Evolutionary conservation across 2,888 invertebrate genomes (phyloP).

Genomic region (Griposia aprilina): DNA sequence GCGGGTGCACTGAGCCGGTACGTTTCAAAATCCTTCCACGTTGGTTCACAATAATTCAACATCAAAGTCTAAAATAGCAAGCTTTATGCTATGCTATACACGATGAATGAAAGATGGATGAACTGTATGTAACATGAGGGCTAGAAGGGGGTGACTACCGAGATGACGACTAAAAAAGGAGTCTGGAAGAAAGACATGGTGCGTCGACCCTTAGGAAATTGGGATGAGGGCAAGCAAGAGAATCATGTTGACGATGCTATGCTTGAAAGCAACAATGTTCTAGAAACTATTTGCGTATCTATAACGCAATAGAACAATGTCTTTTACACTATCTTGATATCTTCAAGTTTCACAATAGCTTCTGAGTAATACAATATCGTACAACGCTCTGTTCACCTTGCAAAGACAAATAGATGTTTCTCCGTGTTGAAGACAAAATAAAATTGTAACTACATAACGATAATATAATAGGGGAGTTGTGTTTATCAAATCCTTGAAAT

Average conservation of each 20-base stretch:
- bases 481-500: constrained; percentile 50
- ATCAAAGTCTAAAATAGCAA: background rate
- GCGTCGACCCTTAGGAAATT: background rate
- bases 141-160: background rate
- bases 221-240: background rate
- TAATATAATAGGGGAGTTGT: constrained; percentile 13
- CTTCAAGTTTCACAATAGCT: constrained; percentile 42
- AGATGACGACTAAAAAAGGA: background rate
- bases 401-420: constrained; percentile 26
- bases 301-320: constrained; percentile 13
- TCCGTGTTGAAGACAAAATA: constrained; percentile 15
- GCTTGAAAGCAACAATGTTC: background rate
- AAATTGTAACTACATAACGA: constrained; percentile 13
- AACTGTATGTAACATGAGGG: background rate
- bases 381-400: constrained; percentile 36
- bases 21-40: constrained; percentile 12
- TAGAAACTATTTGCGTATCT: background rate
- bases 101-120: background rate
- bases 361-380: constrained; percentile 35
- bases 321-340: constrained; percentile 1
- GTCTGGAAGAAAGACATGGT: too few relatives aligned
- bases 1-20: constrained; percentile 9
- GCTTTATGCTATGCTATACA: background rate
- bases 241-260: background rate
- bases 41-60: background rate